phyloP scores from a whole-genome alignment of 2,797 vertebrate genomes.

The Poeciliopsis turneri region DNA sequence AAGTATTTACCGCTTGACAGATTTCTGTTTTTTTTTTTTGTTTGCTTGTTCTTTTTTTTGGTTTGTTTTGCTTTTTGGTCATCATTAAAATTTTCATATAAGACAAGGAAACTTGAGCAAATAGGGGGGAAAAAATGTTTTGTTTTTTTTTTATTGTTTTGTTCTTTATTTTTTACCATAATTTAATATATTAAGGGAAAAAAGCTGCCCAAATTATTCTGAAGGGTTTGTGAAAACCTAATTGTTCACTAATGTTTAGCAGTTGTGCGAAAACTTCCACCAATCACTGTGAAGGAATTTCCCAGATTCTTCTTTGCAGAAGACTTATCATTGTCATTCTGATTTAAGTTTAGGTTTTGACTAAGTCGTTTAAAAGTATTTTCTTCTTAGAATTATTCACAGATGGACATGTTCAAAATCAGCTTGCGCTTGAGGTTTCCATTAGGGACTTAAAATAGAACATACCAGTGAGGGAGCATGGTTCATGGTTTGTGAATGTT shows the following conservation, averaged over 20 bases:
- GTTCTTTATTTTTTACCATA: not conserved
- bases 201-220: not conserved
- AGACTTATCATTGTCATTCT: not conserved
- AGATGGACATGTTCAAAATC: not conserved
- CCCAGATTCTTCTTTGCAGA: not conserved
- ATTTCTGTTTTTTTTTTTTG: not conserved
- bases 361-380: not conserved
- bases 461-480: not conserved
- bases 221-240: not conserved
- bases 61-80: not conserved
- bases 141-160: not conserved
- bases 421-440: not conserved
- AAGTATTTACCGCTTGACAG: not conserved
- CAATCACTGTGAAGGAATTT: not conserved
- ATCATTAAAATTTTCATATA: not conserved
- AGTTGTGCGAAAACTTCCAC: not conserved
- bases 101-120: not conserved
- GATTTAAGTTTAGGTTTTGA: not conserved
- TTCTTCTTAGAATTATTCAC: not conserved
- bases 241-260: not conserved
- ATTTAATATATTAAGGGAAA: not conserved
- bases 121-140: not conserved
- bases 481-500: conserved; percentile 1
- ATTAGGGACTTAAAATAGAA: not conserved
- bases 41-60: not conserved